Conservation (phyloP, 1,140 invertebrate genomes). For the Drosophila busckii region DNA sequence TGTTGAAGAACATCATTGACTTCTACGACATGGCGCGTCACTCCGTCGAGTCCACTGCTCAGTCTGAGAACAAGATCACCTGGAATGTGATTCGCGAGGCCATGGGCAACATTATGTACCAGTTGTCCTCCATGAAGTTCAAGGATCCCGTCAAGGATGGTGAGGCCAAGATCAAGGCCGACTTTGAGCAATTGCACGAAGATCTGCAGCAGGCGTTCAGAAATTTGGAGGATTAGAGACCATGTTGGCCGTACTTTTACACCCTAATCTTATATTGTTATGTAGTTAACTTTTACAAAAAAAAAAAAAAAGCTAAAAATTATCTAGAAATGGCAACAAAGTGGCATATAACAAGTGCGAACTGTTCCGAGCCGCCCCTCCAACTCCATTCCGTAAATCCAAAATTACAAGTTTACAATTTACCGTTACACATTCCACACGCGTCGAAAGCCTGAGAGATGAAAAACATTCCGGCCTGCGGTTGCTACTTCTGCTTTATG, state of each 20-base stretch:
- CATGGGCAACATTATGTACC: constrained; percentile 97
- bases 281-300: constrained; percentile 73
- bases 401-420: constrained; percentile 9
- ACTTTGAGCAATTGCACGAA: constrained; percentile 97
- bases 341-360: constrained; percentile 39
- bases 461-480: constrained; percentile 73
- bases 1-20: constrained; percentile 98
- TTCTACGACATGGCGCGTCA: constrained; percentile 99
- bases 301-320: constrained; percentile 28
- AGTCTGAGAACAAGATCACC: constrained; percentile 99
- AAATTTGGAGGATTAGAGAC: constrained; percentile 96
- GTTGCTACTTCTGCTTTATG: constrained; percentile 51
- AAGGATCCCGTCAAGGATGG: constrained; percentile 99
- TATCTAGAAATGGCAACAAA: constrained; percentile 37
- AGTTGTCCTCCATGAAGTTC: constrained; percentile 99
- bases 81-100: constrained; percentile 98
- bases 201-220: constrained; percentile 98
- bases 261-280: constrained; percentile 74
- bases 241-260: constrained; percentile 57
- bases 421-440: constrained; percentile 53
- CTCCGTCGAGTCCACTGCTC: constrained; percentile 97
- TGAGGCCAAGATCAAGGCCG: constrained; percentile 97
- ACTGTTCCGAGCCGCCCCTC: constrained; percentile 42
- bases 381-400: constrained; percentile 46
- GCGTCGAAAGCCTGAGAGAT: constrained; percentile 43